These are phyloP conservation scores for Rhinogobio ventralis DNA, from an alignment of 2,797 vertebrate species.

Conservation along the genomic window DNA sequence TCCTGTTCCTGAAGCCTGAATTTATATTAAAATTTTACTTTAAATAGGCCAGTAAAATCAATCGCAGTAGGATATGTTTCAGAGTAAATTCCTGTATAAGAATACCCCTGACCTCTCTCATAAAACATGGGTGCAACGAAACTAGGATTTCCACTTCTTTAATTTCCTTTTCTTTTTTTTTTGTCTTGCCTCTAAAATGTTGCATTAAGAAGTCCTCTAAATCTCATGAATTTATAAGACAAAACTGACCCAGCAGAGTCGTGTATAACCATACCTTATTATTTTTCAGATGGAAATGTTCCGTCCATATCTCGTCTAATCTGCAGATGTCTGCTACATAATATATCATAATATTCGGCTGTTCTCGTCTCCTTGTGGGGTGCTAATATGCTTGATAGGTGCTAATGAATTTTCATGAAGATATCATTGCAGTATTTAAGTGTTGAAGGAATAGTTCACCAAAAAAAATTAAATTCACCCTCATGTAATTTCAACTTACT, in stretches of 20 bases:
- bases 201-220: constrained; percentile 31
- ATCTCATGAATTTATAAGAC: constrained; percentile 49
- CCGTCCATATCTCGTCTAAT: neutral
- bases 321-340: neutral
- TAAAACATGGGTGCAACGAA: constrained; percentile 12
- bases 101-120: constrained; percentile 35
- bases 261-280: constrained; percentile 34
- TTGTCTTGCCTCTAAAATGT: constrained; percentile 2
- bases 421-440: constrained; percentile 11
- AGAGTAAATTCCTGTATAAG: constrained; percentile 7
- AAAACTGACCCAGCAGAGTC: constrained; percentile 30
- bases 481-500: neutral
- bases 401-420: constrained; percentile 11
- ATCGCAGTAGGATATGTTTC: constrained; percentile 29
- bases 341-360: constrained; percentile 14
- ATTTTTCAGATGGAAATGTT: constrained; percentile 19
- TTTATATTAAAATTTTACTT: constrained; percentile 49
- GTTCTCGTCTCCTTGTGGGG: neutral
- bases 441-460: neutral
- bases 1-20: constrained; percentile 38
- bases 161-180: constrained; percentile 14
- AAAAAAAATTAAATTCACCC: neutral
- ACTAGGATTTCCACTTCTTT: constrained; percentile 7
- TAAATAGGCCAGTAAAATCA: constrained; percentile 48
- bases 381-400: constrained; percentile 21